Evolutionary conservation across 2,888 invertebrate species (phyloP), one percentile per base, ranked within the genome.

Genomic region (Gymnosoma rotundatum): DNA sequence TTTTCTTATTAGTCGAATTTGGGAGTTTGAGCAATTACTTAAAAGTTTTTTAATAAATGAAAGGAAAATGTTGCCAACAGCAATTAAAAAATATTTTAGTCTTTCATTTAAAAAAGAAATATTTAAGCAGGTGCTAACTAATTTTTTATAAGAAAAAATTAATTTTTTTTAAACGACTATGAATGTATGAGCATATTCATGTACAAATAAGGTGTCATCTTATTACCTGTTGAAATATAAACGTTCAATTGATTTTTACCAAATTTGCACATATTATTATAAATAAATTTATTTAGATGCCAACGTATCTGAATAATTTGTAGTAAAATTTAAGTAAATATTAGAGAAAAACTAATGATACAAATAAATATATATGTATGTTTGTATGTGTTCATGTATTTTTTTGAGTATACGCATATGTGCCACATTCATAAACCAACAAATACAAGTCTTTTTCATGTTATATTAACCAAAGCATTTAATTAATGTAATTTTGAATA

Each of bases 301-400:
- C 79, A 79, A 79, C 6, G 60, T 32, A 64, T 50, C 38, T 50
- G 6, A 50, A 58, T 52, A 60, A 42, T 64, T 38, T 21, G 5
- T 78, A 25, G 32, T 20, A 50, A 25, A 45, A 72, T 63, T 64
- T 48, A 21, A 6, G 32, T 8, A 18, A 42, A 66, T 66, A 79
- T 79, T 73, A 79, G 79, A 79, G 73, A 66, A 73, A 73, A 79
- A 70, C 10, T 21, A 21, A 58, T 50, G 36, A 72, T 32, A 63
- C 5, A 9, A 25, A 1, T 21, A 36, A 16, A 10, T 48, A 21
- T 45, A 9, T 52, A 3, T 38, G 20, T 21, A 18, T 32, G 12
- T 66, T 9, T 52, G 10, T 18, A n/a, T 14, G 14, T 36, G 5
- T 20, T 0, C 5, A 12, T 42, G 2, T 12, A 12, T 42, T 10